Base-by-base conservation (phyloP, 2,888 invertebrate species). In the Eristalis arbustorum region DNA sequence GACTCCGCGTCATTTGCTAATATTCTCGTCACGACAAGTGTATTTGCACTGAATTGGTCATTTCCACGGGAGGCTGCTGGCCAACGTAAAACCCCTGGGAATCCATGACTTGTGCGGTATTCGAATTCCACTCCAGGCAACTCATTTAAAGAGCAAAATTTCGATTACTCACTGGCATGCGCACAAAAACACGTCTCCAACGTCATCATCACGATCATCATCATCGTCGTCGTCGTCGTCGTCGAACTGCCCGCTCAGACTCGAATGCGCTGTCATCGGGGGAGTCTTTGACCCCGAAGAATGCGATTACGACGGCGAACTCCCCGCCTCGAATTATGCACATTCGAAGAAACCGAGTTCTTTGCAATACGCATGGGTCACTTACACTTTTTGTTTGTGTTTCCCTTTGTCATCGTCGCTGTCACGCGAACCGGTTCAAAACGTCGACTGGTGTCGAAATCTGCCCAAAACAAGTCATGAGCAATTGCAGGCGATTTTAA, bases 211-310 rank as follows among this genome's bases (percentile, higher is more conserved):
- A 10, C 25, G 2, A 25, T 25, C 31, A 31, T 6, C 31, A 31
- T 31, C 28, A 28, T 4, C 28, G 28, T 28, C 28, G 28, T 28
- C 28, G 28, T 31, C 31, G 31, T 3, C 31, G 31, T 8, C 37
- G 18, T 8, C 8, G n/a, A 1, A n/a, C 40, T 42, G 56, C 5
- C 8, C 22, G 11, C 63, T 31, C 31, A 57, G 61, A 42, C 63
- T 49, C 34, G 28, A 61, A 34, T 31, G 62, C 14, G 40, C 49
- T 71, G 67, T 62, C 57, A 11, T 18, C 37, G 22, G 72, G 22
- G 72, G 61, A 64, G 84, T 85, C 76, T 77, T 81, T 77, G 81
- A 81, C 69, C 84, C 67, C 62, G 49, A 64, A 67, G 34, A 73
- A 67, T 67, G 49, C 73, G 72, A 79, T 79, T 79, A 79, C 73